Conservation (phyloP, 2,797 vertebrate species). For the Erethizon dorsatum region DNA sequence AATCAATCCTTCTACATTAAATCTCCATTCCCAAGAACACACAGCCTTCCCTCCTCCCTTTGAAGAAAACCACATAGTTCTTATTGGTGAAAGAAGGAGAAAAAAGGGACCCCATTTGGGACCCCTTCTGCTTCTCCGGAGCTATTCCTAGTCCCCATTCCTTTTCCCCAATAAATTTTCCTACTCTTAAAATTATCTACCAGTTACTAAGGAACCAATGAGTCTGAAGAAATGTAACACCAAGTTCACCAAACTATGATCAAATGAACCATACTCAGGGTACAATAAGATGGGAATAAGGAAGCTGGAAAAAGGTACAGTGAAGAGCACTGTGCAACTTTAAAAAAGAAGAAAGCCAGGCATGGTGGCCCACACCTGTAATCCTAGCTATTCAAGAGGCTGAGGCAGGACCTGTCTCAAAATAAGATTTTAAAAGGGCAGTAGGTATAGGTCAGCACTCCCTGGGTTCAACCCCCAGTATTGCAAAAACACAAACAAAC, state of each 20-base stretch:
- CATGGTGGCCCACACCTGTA: neutral
- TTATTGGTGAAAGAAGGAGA: neutral
- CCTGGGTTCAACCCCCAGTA: neutral
- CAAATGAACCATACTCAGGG: neutral
- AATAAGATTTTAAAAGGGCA: neutral
- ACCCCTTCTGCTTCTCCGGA: neutral
- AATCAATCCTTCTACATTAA: constrained; percentile 14
- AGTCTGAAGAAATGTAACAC: constrained; percentile 44
- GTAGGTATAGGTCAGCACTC: neutral
- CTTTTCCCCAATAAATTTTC: neutral
- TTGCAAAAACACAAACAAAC: neutral
- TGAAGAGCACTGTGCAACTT: neutral
- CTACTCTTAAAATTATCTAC: neutral
- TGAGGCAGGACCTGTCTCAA: neutral
- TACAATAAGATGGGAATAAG: neutral
- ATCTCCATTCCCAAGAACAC: neutral
- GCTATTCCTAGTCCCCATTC: neutral
- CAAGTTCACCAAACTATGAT: neutral
- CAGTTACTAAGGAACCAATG: constrained; percentile 37
- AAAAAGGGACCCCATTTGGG: neutral
- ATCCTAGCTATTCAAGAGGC: neutral
- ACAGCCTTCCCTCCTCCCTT: neutral
- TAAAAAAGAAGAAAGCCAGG: neutral
- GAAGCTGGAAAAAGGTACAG: neutral
- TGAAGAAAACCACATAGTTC: constrained; percentile 23